Percentiles rank a stretch among this genome's conserved stretches.
These are phyloP conservation scores for Protobothrops mucrosquamatus DNA, from an alignment of 2,113 vertebrate genomes.

Conservation along the genomic window DNA sequence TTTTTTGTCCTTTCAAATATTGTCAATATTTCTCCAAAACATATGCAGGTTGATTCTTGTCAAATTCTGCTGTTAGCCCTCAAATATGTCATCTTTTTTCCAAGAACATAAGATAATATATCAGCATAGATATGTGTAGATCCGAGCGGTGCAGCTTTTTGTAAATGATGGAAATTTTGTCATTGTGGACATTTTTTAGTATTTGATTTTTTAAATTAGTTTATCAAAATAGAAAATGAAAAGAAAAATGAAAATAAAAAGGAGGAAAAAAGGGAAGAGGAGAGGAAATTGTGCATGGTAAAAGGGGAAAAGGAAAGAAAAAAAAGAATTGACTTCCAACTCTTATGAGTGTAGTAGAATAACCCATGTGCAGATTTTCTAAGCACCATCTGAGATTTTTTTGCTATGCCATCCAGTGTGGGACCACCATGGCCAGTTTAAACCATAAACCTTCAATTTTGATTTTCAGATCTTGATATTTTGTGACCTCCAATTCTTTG, in stretches of 20 bases:
- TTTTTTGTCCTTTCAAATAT: not conserved
- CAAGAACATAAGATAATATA: not conserved
- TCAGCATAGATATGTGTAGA: not conserved
- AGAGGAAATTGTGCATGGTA: too few species aligned
- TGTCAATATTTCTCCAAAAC: not conserved
- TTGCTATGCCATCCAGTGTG: not conserved
- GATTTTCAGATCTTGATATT: not conserved
- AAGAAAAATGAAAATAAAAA: not conserved
- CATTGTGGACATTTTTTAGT: not conserved
- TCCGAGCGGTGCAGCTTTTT: not conserved
- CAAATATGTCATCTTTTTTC: not conserved
- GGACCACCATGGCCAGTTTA: not conserved
- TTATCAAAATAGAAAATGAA: not conserved
- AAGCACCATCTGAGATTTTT: not conserved
- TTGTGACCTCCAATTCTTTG: not conserved
- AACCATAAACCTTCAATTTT: not conserved
- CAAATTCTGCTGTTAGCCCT: not conserved
- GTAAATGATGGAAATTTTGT: not conserved
- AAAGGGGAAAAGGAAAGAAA: not conserved
- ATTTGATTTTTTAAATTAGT: not conserved
- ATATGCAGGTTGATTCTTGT: not conserved
- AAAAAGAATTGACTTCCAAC: not conserved
- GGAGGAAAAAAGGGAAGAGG: not conserved
- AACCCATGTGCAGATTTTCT: not conserved
- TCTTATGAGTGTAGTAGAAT: not conserved